A percentile compares a stretch with the other conserved stretches of the same genome.
Conservation (phyloP, 1,140 invertebrate genomes). For the Cotesia glomerata region DNA sequence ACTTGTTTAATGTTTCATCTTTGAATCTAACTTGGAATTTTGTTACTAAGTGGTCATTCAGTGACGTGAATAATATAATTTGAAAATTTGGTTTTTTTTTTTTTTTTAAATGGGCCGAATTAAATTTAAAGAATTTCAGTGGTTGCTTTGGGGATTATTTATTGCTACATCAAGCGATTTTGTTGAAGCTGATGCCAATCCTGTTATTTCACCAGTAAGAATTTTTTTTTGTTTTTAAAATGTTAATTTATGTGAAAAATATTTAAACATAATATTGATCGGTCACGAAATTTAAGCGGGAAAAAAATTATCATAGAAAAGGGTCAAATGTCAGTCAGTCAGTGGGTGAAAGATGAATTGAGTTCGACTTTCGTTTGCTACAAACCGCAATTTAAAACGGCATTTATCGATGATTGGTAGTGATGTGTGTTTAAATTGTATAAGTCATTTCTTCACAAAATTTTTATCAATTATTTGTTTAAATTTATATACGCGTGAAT, state of each 20-base stretch:
- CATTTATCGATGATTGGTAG: too few relatives aligned
- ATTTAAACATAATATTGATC: neutral
- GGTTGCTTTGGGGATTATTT: slow-evolving; percentile 15
- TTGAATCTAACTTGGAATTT: neutral
- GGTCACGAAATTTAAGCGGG: neutral
- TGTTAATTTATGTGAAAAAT: neutral
- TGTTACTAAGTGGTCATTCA: too few relatives aligned
- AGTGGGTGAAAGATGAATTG: slow-evolving; percentile 43
- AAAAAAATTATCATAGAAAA: slow-evolving; percentile 24
- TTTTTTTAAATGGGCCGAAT: slow-evolving; percentile 5
- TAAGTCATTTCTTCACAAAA: too few relatives aligned
- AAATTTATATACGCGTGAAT: too few relatives aligned
- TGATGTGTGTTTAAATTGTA: too few relatives aligned
- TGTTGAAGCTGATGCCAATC: slow-evolving; percentile 36
- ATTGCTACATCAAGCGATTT: slow-evolving; percentile 16
- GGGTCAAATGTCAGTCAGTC: slow-evolving; percentile 49
- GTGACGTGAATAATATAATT: too few relatives aligned
- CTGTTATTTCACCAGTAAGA: slow-evolving; percentile 27
- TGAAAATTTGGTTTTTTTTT: too few relatives aligned
- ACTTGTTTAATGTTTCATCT: neutral
- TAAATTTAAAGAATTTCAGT: neutral
- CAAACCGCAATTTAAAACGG: too few relatives aligned
- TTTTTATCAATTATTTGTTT: too few relatives aligned
- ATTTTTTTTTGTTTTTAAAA: slow-evolving; percentile 29
- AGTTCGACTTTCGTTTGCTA: slow-evolving; percentile 42